Percentiles rank a stretch among this genome's conserved stretches.
These are phyloP conservation scores for Araneus ventricosus DNA, from an alignment of 1,140 invertebrate genomes.

Conservation along the genomic window DNA sequence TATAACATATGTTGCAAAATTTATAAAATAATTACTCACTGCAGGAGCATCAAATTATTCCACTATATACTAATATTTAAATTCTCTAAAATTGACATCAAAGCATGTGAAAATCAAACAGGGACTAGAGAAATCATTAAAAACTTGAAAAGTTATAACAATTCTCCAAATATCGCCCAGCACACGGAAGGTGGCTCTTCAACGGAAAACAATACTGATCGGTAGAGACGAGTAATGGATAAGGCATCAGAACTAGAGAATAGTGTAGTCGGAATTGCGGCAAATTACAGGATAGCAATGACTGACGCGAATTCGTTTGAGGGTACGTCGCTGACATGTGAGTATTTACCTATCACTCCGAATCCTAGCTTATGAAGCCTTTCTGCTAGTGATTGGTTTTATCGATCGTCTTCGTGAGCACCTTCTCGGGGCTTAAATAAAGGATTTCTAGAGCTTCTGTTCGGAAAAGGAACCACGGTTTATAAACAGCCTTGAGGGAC, in stretches of 20 bases:
- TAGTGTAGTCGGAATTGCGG: not conserved
- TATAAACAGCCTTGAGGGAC: not conserved
- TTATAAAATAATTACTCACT: too few species aligned
- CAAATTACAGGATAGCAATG: not conserved
- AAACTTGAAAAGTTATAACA: too few species aligned
- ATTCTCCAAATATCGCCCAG: too few species aligned
- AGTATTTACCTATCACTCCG: conserved; percentile 47
- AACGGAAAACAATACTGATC: too few species aligned
- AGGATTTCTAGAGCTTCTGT: not conserved
- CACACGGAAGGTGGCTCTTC: too few species aligned
- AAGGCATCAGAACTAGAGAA: not conserved
- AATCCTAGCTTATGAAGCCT: conserved; percentile 8
- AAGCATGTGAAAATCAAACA: too few species aligned
- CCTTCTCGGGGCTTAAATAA: conserved; percentile 2
- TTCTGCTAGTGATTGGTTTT: conserved; percentile 48
- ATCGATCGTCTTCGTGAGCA: not conserved
- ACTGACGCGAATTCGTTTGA: conserved; percentile 23
- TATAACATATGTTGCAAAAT: too few species aligned
- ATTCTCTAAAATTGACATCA: too few species aligned
- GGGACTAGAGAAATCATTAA: too few species aligned
- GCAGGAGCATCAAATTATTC: too few species aligned
- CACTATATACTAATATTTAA: too few species aligned
- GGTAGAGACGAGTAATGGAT: not conserved
- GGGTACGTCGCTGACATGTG: conserved; percentile 12
- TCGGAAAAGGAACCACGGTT: not conserved